phyloP scores from a whole-genome alignment of 1,140 invertebrate species.

The Neodiprion pinetum region DNA sequence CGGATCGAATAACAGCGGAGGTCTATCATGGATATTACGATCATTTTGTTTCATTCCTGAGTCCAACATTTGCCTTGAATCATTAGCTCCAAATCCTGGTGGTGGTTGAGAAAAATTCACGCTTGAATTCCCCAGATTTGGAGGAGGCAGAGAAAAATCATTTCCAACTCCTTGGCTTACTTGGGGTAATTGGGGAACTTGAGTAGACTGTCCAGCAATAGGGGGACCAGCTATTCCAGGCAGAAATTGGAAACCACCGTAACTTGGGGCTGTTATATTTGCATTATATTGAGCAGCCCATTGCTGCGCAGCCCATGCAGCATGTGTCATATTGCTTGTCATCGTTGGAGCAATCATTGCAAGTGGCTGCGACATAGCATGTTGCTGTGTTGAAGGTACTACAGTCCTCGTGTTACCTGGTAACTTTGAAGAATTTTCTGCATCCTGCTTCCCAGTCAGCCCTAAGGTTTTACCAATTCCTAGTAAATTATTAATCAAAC shows the following conservation, averaged over 20 bases:
- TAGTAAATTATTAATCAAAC: slow-evolving; percentile 56
- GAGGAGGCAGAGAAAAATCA: slow-evolving; percentile 43
- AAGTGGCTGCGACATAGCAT: slow-evolving; percentile 23
- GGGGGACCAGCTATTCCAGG: slow-evolving; percentile 28
- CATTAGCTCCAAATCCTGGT: slow-evolving; percentile 26
- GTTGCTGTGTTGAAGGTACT: slow-evolving; percentile 10
- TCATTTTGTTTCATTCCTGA: neutral
- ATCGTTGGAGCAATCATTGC: slow-evolving; percentile 39
- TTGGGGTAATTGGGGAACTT: slow-evolving; percentile 27
- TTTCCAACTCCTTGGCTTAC: slow-evolving; percentile 24
- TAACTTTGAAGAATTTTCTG: neutral
- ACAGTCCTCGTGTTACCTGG: slow-evolving; percentile 16
- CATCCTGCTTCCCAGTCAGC: slow-evolving; percentile 51
- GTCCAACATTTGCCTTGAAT: slow-evolving; percentile 11
- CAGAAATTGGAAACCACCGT: slow-evolving; percentile 15
- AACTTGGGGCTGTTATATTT: slow-evolving; percentile 21
- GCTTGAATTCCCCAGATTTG: slow-evolving; percentile 28
- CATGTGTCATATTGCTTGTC: slow-evolving; percentile 41
- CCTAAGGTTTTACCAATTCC: slow-evolving; percentile 59
- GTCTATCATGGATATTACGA: neutral
- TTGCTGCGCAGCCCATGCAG: slow-evolving; percentile 51
- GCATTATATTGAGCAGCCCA: slow-evolving; percentile 52
- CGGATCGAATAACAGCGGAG: slow-evolving; percentile 21
- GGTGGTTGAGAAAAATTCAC: slow-evolving; percentile 45
- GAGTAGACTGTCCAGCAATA: slow-evolving; percentile 14